phyloP scores from a whole-genome alignment of 2,113 vertebrate species.

The Chlorodrepanis virens region DNA sequence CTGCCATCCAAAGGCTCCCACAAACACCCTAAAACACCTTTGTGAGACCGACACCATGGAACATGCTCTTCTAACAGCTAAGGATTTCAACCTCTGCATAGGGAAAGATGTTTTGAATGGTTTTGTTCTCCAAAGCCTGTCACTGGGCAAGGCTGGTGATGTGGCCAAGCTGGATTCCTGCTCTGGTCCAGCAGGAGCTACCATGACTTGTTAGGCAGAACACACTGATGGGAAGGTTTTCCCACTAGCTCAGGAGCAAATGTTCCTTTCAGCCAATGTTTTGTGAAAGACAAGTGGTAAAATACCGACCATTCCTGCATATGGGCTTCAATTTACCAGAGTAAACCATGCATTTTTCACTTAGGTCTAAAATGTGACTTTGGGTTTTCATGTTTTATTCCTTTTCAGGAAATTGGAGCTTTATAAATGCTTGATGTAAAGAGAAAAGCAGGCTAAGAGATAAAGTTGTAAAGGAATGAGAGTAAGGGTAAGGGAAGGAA shows the following conservation, averaged over 20 bases:
- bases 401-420: neutral
- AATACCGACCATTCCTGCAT: neutral
- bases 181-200: neutral
- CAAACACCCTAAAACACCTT: neutral
- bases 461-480: neutral
- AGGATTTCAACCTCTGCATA: neutral
- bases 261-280: neutral
- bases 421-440: neutral
- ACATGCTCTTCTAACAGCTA: neutral
- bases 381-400: neutral
- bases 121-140: neutral
- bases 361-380: neutral
- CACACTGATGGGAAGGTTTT: neutral
- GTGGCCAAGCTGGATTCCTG: neutral
- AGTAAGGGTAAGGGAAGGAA: neutral
- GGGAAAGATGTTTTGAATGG: neutral
- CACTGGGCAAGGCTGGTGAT: neutral
- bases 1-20: neutral
- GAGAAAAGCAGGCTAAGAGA: neutral
- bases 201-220: accelerated
- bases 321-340: neutral
- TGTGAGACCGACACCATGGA: neutral
- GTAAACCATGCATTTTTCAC: neutral
- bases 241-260: neutral
- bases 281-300: neutral